Evolutionary conservation across 2,797 vertebrate genomes (phyloP), one percentile per base, ranked within the genome.

Genomic region (Girardinus metallicus): DNA sequence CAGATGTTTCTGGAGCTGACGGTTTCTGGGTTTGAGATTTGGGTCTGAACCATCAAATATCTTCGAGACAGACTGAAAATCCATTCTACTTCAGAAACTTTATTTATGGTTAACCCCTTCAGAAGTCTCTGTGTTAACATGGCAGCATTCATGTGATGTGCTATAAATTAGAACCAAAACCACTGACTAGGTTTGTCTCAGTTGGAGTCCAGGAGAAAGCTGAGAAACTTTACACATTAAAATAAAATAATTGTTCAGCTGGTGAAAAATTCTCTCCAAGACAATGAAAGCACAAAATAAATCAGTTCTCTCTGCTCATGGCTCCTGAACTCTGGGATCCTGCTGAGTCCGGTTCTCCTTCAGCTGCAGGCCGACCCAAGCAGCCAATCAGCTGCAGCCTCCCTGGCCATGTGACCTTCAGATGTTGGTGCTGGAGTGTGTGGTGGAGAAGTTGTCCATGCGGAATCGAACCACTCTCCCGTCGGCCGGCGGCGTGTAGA

Each of bases 391-490:
- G 39, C 15, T 1, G 16, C 72, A 18, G 18, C 29, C 16, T 36
- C 51, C 34, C 31, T 5, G 7, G 72, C 62, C 73, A 75, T 43
- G 62, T 60, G 72, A 57, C 29, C 53, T 12, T 94, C 84, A 96
- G 31, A 95, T 10, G 0, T 94, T 96, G 1, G 94, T 96, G 36
- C 94, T 96, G 39, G 96, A 96, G 82, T 94, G 95, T 0, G 94
- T 96, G 82, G 94, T 94, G 18, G 97, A 97, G 87, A 96, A 95
- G 90, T 95, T 97, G 77, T 97, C 96, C 94, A 94, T 91, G 53
- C 93, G 94, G 73, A 96, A 91, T 26, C 94, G 93, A 21, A 94
- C 91, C 78, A 88, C 91, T n/a, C 95, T 95, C 60, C 93, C 87
- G 0, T 80, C 36, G 0, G 95, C 84, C 0, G 81, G 83, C 0